Evolutionary conservation across 2,797 vertebrate species (phyloP).

Genomic region (Halcyon smyrnensis): DNA sequence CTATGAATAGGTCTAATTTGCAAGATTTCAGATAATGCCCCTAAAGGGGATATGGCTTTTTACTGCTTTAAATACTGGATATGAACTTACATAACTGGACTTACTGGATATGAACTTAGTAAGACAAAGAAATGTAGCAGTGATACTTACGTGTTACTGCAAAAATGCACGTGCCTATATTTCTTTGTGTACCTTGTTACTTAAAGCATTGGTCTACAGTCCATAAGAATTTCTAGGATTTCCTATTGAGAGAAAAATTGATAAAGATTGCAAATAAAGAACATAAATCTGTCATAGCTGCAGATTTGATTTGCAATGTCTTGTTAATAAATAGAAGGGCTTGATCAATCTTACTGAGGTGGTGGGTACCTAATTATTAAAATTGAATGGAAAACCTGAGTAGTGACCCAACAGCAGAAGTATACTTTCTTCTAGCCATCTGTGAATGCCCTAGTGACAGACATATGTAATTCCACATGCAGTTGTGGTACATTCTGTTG

Average conservation of each 20-base stretch:
- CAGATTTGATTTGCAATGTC: neutral
- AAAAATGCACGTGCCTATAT: neutral
- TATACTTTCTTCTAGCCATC: neutral
- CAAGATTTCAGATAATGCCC: neutral
- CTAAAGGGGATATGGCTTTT: neutral
- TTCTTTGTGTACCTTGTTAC: neutral
- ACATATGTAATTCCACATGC: neutral
- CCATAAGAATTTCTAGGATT: neutral
- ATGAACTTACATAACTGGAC: neutral
- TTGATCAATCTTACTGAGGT: neutral
- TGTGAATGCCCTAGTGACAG: neutral
- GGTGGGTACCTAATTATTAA: neutral
- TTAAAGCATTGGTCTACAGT: neutral
- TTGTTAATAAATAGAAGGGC: neutral
- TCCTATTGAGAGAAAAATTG: neutral
- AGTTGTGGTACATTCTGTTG: neutral
- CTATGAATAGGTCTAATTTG: neutral
- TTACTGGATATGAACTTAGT: neutral
- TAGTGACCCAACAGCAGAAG: neutral
- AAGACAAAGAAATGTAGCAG: neutral
- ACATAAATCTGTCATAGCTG: neutral
- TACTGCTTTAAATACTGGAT: neutral
- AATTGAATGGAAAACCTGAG: neutral
- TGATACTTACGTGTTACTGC: neutral
- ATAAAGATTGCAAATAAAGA: neutral